Base-by-base conservation (phyloP, 1,140 invertebrate genomes). In the Neotoxoptera formosana region DNA sequence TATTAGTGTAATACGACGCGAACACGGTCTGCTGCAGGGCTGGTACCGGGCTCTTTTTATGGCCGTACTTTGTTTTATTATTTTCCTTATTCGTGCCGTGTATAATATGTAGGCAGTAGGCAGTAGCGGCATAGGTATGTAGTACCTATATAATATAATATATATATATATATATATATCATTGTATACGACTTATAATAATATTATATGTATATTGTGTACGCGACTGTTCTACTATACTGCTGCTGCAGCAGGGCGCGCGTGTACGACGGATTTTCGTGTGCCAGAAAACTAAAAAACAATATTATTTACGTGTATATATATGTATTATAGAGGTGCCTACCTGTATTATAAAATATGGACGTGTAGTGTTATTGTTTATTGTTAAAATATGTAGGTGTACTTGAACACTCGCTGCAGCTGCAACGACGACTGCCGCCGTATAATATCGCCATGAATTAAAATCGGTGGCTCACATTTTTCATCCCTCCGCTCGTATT, bases 31-130 rank as follows among this genome's bases (percentile, higher is more conserved):
- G n/a, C 60, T 76, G 60, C 60, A 76, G 60, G 30, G 60, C 60
- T 76, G 60, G 60, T 76, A n/a, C 60, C 30, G 60, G 60, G 60
- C 60, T 76, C 30, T n/a, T 76, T 76, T 76, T 76, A 76, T 76
- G 60, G 60, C 60, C 60, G n/a, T 76, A 76, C 14, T 76, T 76
- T 76, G 60, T 76, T 76, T 76, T 76, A 76, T 76, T 76, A 76
- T 76, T 76, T 76, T 76, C 60, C 30, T 76, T n/a, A 76, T 76
- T n/a, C 60, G 60, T n/a, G 14, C 60, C 4, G 30, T 67, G 60
- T n/a, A 17, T 30, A n/a, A n/a, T n/a, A n/a, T n/a, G n/a, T n/a
- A n/a, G n/a, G n/a, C n/a, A n/a, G n/a, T n/a, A n/a, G 30, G 7
- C 41, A 41, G 41, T 41, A 41, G 51, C 20, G 17, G 60, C n/a